Percentiles rank a stretch among this genome's conserved stretches.
Evolutionary conservation across 2,113 vertebrate genomes (phyloP).

Genomic region (Indri indri): DNA sequence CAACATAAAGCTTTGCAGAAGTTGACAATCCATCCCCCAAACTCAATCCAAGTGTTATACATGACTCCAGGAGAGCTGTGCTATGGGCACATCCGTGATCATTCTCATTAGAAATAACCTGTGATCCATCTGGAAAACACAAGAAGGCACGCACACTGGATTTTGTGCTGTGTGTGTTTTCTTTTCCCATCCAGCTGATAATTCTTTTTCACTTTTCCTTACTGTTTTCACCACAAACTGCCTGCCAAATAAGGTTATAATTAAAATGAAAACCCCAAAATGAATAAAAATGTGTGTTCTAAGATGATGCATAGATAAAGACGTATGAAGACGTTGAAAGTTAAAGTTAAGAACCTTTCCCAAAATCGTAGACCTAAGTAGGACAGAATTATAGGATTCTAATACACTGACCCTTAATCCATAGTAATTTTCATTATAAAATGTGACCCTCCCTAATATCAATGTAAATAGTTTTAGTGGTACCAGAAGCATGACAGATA

Average conservation of each 20-base stretch:
- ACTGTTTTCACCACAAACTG: neutral
- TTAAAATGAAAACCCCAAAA: neutral
- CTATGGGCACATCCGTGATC: neutral
- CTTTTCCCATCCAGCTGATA: neutral
- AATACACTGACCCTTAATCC: neutral
- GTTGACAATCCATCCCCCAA: fast-evolving
- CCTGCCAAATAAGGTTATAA: neutral
- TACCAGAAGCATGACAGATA: neutral
- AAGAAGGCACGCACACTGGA: fast-evolving
- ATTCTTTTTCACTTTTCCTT: neutral
- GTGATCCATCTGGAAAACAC: neutral
- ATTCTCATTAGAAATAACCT: neutral
- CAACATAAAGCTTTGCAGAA: neutral
- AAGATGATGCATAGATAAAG: neutral
- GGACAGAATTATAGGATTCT: neutral
- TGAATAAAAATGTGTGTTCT: neutral
- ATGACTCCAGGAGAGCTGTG: neutral
- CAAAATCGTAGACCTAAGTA: neutral
- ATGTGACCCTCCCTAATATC: neutral
- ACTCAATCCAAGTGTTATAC: fast-evolving
- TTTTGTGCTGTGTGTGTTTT: neutral
- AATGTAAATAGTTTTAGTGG: neutral
- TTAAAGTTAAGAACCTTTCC: neutral
- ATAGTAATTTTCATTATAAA: neutral
- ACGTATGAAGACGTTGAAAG: neutral